A percentile compares a stretch with the other conserved stretches of the same genome.
Conservation (phyloP, 2,113 vertebrate species). For the Neolamprologus kungweensis region DNA sequence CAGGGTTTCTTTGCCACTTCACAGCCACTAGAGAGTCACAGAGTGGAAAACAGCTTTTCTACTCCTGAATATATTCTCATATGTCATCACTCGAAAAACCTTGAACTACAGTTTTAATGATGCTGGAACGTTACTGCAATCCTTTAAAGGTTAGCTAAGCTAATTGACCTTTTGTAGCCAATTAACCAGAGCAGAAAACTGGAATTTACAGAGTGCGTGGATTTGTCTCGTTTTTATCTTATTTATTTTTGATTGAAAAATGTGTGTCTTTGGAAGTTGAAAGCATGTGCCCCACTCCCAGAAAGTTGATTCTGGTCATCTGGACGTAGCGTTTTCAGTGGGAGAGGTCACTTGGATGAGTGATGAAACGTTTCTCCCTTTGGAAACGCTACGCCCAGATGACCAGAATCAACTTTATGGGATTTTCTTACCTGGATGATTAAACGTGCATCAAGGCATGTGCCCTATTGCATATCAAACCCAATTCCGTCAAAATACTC, state of each 20-base stretch:
- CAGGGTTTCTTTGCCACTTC: slow-evolving; percentile 17
- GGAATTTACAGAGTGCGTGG: background rate
- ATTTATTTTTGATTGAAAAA: background rate
- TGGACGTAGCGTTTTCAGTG: background rate
- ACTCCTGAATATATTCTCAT: slow-evolving; percentile 3
- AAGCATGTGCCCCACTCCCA: background rate
- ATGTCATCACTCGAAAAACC: slow-evolving; percentile 10
- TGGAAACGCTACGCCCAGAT: background rate
- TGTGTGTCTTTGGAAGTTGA: background rate
- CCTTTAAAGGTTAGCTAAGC: background rate
- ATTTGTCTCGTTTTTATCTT: background rate
- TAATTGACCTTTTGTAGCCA: background rate
- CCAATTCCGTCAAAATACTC: background rate
- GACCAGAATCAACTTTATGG: background rate
- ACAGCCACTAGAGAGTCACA: background rate
- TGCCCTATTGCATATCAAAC: background rate
- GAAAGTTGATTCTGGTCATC: background rate
- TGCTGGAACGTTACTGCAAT: background rate
- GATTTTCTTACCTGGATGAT: background rate
- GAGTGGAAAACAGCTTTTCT: slow-evolving; percentile 18
- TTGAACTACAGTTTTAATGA: slow-evolving; percentile 6
- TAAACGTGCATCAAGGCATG: background rate
- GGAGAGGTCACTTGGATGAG: background rate
- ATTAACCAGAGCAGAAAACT: background rate
- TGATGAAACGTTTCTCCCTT: background rate